A percentile compares a stretch with the other conserved stretches of the same genome.
These are phyloP conservation scores for Drosophila rellima DNA, from an alignment of 2,888 invertebrate species.

Conservation along the genomic window DNA sequence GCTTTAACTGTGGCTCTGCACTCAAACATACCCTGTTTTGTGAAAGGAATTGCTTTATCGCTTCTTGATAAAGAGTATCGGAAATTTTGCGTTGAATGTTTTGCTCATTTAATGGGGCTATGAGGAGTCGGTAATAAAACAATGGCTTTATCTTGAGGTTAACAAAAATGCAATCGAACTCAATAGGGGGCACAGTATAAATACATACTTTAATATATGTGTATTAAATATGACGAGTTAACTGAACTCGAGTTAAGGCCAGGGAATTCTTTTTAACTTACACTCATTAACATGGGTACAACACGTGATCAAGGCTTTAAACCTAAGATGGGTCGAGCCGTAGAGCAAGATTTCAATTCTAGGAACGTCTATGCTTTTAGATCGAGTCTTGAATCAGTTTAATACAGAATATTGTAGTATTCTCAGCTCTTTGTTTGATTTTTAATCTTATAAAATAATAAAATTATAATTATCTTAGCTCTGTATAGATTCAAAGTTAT, in stretches of 20 bases:
- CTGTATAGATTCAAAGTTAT: too few relatives aligned
- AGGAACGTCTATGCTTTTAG: too few relatives aligned
- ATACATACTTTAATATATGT: neutral
- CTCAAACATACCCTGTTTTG: conserved; percentile 5
- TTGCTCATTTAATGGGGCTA: neutral
- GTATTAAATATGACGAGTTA: neutral
- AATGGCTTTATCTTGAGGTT: conserved; percentile 1
- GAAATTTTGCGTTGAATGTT: neutral
- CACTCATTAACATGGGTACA: too few relatives aligned
- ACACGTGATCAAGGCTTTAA: too few relatives aligned
- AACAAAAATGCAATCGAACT: neutral
- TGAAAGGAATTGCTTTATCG: neutral
- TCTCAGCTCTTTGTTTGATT: too few relatives aligned
- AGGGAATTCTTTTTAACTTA: neutral
- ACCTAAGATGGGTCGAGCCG: too few relatives aligned
- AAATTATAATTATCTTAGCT: too few relatives aligned
- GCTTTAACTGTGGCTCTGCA: neutral
- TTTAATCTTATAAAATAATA: too few relatives aligned
- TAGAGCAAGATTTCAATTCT: too few relatives aligned
- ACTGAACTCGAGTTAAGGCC: neutral
- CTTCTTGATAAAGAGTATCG: neutral
- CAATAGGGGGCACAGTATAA: neutral
- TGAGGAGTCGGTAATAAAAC: neutral
- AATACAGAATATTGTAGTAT: too few relatives aligned
- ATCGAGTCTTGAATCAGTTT: too few relatives aligned